phyloP scores from a whole-genome alignment of 2,113 vertebrate species.

The Varanus salvator region DNA sequence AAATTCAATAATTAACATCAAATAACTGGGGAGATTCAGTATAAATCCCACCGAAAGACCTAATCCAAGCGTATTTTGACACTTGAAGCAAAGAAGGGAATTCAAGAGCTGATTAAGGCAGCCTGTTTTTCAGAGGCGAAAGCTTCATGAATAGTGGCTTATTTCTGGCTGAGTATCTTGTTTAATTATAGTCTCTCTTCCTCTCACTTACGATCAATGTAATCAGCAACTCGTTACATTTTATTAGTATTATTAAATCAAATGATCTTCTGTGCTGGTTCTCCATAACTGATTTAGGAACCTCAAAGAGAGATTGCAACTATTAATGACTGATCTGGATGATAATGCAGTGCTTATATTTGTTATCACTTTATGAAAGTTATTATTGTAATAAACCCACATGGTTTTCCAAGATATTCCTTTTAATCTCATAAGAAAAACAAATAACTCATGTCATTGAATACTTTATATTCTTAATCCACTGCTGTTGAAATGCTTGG shows the following conservation, averaged over 20 bases:
- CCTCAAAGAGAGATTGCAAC: conserved; percentile 59
- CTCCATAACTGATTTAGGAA: conserved; percentile 63
- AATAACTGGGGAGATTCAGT: background rate
- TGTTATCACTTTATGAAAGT: conserved; percentile 58
- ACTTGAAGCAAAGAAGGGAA: background rate
- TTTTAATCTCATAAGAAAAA: conserved; percentile 63
- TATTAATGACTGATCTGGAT: conserved; percentile 61
- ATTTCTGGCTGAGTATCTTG: conserved; percentile 27
- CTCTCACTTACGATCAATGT: conserved; percentile 21
- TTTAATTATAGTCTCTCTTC: conserved; percentile 22
- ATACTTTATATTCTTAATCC: conserved; percentile 61
- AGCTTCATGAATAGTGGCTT: conserved; percentile 23
- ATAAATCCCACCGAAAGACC: background rate
- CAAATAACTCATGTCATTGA: conserved; percentile 59
- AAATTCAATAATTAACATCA: conserved; percentile 1
- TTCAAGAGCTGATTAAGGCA: conserved; percentile 34
- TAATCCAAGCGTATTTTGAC: conserved; percentile 34
- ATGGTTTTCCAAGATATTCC: conserved; percentile 60
- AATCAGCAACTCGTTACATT: conserved; percentile 48
- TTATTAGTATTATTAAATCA: conserved; percentile 68
- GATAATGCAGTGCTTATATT: conserved; percentile 46
- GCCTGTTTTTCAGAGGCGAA: background rate
- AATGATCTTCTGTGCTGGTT: conserved; percentile 47
- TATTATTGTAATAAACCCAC: conserved; percentile 67
- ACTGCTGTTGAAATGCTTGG: background rate